Base-by-base conservation (phyloP, 2,113 vertebrate genomes). In the Salvator merianae region DNA sequence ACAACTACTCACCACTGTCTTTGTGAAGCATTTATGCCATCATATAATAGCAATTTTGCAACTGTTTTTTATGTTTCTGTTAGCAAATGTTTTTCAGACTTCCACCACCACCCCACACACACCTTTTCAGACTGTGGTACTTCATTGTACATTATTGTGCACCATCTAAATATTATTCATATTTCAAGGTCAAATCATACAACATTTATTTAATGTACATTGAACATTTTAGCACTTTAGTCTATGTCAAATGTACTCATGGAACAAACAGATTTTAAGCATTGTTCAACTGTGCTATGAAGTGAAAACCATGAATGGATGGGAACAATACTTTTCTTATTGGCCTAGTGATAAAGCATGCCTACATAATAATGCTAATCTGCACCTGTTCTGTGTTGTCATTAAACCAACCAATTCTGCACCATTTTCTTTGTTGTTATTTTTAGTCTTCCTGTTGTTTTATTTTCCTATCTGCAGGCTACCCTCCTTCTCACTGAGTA, bases 381-480 rank as follows among this genome's bases (percentile, higher is more conserved):
- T 43, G 32, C 55, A 83, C 76, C 65, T 86, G 6, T 74, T 91
- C 38, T 53, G 6, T 87, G 53, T 73, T 82, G 72, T 78, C 71
- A 72, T 83, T 81, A 65, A 86, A 24, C 18, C 78, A 78, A 36
- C 9, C 32, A 78, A 53, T 83, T 38, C 76, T 77, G 71, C 85
- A 30, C 63, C 34, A 85, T 28, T 79, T 79, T 83, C 55, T 72
- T 83, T 83, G 30, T 73, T 78, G 69, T 79, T 87, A 87, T 87
- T 73, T 79, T 68, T 83, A 76, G 77, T 9, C 22, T 83, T 47
- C 78, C 32, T 70, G 78, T 32, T 62, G 36, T 73, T 1, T 0
- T 43, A 81, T 89, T 84, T 86, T 69, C 47, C 73, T 84, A 20
- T 80, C 91, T 93, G 18, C 6, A 3, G 40, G 50, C 59, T 28